Base-by-base conservation (phyloP, 2,888 invertebrate species). In the Xanthia togata region DNA sequence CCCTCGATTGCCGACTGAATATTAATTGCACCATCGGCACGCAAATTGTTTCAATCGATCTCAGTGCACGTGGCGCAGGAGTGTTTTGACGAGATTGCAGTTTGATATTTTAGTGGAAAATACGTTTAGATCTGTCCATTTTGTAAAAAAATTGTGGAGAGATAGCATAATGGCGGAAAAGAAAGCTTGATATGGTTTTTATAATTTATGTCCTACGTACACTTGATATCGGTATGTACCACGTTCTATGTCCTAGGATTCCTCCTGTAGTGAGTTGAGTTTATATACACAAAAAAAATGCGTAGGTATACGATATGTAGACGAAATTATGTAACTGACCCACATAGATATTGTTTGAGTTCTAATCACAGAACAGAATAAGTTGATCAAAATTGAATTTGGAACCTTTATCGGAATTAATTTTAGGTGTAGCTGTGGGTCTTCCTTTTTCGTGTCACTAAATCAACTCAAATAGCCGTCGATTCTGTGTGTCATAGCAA, bases 21-120 rank as follows among this genome's bases (percentile, higher is more conserved):
- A 84, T 84, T 88, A 87, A 88, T 87, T 81, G 71, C 77, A 26
- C 59, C 73, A 78, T 83, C 82, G 77, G 71, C 59, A 70, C 73
- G 73, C 79, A 71, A 84, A 87, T 76, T 70, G 78, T 63, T 74
- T 63, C 65, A 41, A 76, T 76, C 67, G 81, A 68, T 70, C 67
- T 62, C 50, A 63, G 72, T 73, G 69, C 79, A 84, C 76, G 76
- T 68, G 75, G 53, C 57, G 57, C 23, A 6, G 31, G 70, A 73
- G n/a, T 60, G 35, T 55, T 70, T 70, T 65, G 41, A 47, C 11
- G 70, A 64, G 26, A 63, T 70, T 50, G 14, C 1, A 9, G 11
- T 12, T 64, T 55, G 60, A 65, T 73, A 82, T 73, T 67, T 57
- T 38, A 64, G 5, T 20, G 23, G 14, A 68, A 70, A 23, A 50